phyloP scores from a whole-genome alignment of 2,797 vertebrate species.

The Philypnodon macrostomus region DNA sequence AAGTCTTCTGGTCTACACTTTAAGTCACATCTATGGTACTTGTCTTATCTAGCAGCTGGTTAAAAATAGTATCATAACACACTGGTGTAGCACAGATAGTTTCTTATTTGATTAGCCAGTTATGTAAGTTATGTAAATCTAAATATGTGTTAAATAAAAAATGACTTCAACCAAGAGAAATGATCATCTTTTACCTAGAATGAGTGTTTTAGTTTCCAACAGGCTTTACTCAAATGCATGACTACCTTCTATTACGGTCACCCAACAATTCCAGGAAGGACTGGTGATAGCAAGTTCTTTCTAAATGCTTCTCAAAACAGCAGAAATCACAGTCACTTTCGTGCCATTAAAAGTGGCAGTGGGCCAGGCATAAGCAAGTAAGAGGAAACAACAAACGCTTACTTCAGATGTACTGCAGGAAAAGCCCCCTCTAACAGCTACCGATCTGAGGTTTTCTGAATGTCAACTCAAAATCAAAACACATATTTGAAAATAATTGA shows the following conservation, averaged over 20 bases:
- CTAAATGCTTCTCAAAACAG: neutral
- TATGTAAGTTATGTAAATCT: too few species aligned
- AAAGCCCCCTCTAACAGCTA: neutral
- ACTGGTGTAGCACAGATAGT: conserved; percentile 3
- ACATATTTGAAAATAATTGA: too few species aligned
- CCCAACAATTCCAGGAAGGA: conserved; percentile 45
- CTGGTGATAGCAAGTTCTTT: neutral
- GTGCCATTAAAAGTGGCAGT: neutral
- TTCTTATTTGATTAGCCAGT: neutral
- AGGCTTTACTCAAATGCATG: too few species aligned
- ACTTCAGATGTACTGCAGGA: neutral
- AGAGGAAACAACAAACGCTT: neutral
- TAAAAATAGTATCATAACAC: conserved; percentile 46
- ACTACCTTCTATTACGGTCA: neutral
- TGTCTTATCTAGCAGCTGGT: conserved; percentile 47
- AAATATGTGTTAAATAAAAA: neutral
- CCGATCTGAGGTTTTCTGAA: neutral
- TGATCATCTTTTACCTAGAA: too few species aligned
- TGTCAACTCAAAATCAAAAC: neutral
- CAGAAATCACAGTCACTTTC: neutral
- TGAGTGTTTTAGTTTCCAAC: too few species aligned
- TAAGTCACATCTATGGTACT: conserved; percentile 42
- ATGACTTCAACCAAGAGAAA: neutral
- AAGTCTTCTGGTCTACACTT: neutral
- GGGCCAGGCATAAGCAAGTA: neutral